These are phyloP conservation scores for Otolemur garnettii DNA, from an alignment of 2,113 vertebrate species.

Conservation along the genomic window DNA sequence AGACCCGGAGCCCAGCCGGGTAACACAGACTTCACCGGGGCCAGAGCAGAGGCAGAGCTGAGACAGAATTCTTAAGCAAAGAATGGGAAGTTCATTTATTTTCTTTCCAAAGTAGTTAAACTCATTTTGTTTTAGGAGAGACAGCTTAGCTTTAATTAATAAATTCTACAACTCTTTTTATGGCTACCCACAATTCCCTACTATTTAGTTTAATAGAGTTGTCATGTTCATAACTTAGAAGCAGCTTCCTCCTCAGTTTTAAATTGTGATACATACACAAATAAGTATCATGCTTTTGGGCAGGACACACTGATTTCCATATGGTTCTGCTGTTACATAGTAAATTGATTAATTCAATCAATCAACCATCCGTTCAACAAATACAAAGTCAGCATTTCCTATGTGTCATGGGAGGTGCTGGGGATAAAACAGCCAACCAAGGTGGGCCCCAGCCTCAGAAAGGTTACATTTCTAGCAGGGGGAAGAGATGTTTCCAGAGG, in stretches of 20 bases:
- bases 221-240: constrained; percentile 52
- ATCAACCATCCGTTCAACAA: neutral
- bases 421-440: neutral
- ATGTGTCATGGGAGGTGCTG: neutral
- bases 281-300: neutral
- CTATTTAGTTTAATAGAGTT: constrained; percentile 61
- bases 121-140: constrained; percentile 22
- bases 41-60: neutral
- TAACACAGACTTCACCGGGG: neutral
- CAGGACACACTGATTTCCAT: neutral
- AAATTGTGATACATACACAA: neutral
- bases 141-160: neutral
- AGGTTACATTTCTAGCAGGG: neutral
- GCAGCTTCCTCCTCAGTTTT: neutral
- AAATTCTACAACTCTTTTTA: constrained; percentile 55
- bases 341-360: neutral
- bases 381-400: neutral
- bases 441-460: neutral
- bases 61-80: neutral
- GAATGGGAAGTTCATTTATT: neutral
- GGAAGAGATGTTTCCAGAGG: neutral
- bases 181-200: constrained; percentile 30
- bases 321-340: neutral
- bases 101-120: constrained; percentile 53
- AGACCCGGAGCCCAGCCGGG: neutral